These are phyloP conservation scores for Drosophila malerkotliana DNA, from an alignment of 1,140 invertebrate species.

Conservation along the genomic window DNA sequence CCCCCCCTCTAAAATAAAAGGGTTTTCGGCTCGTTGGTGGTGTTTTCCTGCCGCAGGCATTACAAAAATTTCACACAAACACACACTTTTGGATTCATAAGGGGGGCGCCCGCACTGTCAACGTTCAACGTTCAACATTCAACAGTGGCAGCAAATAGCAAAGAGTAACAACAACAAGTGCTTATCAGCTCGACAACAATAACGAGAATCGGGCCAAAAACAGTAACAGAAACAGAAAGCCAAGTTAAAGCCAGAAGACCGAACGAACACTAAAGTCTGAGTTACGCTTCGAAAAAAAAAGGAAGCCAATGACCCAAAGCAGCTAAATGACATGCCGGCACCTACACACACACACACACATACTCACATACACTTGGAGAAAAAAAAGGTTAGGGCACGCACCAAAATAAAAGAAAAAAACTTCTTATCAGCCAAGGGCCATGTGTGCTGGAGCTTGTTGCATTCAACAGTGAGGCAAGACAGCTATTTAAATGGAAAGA, in stretches of 20 bases:
- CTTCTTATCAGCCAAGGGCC: constrained; percentile 62
- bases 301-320: constrained; percentile 58
- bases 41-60: constrained; percentile 53
- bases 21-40: constrained; percentile 18
- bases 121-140: background rate
- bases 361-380: constrained; percentile 12
- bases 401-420: constrained; percentile 7
- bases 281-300: constrained; percentile 16
- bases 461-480: constrained; percentile 51
- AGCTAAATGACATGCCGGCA: constrained; percentile 58
- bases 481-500: background rate
- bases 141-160: constrained; percentile 2
- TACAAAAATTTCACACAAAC: constrained; percentile 67
- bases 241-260: background rate
- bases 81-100: background rate
- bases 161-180: background rate
- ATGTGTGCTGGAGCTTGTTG: constrained; percentile 48
- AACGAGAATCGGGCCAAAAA: background rate
- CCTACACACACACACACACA: constrained; percentile 26
- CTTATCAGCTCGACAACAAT: constrained; percentile 2
- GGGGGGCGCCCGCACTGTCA: background rate
- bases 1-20: too few relatives aligned
- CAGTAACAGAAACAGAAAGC: background rate
- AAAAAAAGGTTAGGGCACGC: background rate
- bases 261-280: background rate